Evolutionary conservation across 2,797 vertebrate genomes (phyloP).

Genomic region (Podargus strigoides): DNA sequence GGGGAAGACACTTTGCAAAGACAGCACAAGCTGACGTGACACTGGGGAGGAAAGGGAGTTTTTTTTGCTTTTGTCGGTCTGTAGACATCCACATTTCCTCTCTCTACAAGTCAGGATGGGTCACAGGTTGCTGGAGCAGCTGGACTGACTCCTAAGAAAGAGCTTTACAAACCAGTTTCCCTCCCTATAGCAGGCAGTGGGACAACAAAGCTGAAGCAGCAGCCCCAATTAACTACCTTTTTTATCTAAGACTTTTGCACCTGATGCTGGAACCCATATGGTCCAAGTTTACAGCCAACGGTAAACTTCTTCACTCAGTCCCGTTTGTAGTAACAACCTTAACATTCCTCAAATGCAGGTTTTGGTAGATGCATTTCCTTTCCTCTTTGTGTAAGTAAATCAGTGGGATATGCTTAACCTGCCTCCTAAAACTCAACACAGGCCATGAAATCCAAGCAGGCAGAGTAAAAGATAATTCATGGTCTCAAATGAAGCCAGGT

Average conservation of each 20-base stretch:
- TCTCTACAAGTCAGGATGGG: not conserved
- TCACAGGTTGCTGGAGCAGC: not conserved
- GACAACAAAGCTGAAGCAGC: not conserved
- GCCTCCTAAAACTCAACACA: conserved; percentile 27
- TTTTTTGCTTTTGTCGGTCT: not conserved
- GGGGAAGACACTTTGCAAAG: not conserved
- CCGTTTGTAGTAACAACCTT: not conserved
- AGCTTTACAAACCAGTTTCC: not conserved
- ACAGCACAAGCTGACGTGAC: not conserved
- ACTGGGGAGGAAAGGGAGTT: not conserved
- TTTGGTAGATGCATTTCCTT: conserved; percentile 11
- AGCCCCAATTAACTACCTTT: not conserved
- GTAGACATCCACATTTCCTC: not conserved
- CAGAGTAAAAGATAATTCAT: conserved; percentile 5
- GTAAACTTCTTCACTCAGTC: conserved; percentile 9
- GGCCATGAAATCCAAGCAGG: conserved; percentile 30
- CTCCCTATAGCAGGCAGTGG: not conserved
- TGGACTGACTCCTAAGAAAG: not conserved
- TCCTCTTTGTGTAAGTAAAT: not conserved
- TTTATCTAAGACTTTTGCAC: not conserved
- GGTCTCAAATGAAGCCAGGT: conserved; percentile 4
- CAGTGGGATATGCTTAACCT: not conserved
- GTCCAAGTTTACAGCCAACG: conserved; percentile 23
- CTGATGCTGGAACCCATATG: not conserved
- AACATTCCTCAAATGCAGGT: not conserved